phyloP scores from a whole-genome alignment of 2,888 invertebrate species.

The Lepidochitona cinerea region DNA sequence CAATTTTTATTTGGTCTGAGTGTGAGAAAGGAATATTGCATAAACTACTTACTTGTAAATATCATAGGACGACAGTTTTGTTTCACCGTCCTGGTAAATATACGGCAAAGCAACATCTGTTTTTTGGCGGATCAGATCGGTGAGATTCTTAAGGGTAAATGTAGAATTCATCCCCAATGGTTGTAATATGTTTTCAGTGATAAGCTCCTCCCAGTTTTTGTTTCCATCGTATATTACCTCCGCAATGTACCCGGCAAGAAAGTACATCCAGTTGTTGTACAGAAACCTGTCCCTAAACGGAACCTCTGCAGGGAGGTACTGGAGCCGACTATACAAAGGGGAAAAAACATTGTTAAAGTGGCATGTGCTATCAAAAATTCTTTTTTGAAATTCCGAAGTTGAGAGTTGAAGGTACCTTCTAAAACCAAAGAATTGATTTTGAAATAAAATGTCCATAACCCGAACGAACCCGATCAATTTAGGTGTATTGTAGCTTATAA shows the following conservation, averaged over 20 bases:
- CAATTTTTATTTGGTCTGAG: too few species aligned
- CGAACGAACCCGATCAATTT: too few species aligned
- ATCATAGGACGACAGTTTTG: too few species aligned
- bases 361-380: too few species aligned
- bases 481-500: too few species aligned
- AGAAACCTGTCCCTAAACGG: background rate
- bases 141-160: background rate
- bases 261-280: background rate
- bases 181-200: background rate
- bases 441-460: too few species aligned
- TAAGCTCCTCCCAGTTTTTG: background rate
- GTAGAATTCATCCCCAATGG: background rate
- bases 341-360: too few species aligned
- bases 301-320: background rate
- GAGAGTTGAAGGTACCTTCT: too few species aligned
- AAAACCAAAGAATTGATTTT: too few species aligned
- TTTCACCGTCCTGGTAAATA: background rate
- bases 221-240: background rate
- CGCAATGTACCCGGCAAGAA: background rate
- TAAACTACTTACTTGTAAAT: too few species aligned
- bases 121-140: background rate
- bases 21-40: too few species aligned
- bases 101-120: background rate
- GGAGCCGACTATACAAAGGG: background rate
- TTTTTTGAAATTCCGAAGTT: too few species aligned